Base-by-base conservation (phyloP, 1,140 invertebrate genomes). In the Theocolax elegans region DNA sequence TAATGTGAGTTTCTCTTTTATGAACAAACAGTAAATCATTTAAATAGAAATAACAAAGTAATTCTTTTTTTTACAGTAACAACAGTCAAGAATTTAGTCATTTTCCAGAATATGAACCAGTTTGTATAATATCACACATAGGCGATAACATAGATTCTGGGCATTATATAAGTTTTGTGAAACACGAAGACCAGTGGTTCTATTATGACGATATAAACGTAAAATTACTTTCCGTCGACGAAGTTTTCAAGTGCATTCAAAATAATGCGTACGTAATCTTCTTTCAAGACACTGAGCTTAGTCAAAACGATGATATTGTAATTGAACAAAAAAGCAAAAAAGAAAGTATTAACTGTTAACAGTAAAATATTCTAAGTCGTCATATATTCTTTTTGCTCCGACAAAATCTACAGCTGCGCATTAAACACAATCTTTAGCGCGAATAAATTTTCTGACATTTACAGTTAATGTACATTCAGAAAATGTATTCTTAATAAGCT, bases 121-220 rank as follows among this genome's bases (percentile, higher is more conserved):
- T 81, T 10, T 75, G 78, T 51, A 78, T 81, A 46, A 83, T 83
- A 58, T 78, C 80, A 15, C 81, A 83, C 38, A 80, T 82, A 15
- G 81, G 81, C 40, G 74, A 74, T 17, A 79, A 76, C 8, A 79
- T 83, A 72, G 79, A 83, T 56, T 83, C 79, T 60, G 81, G 81
- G 25, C 81, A 83, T 67, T 83, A 83, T 53, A 83, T 81, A 21
- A 82, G 79, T 58, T 83, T 81, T 60, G 76, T 81, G 6, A 78
- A 76, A 60, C 80, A 82, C 44, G 69, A 77, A 1, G 74, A 79
- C 12, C 72, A 78, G n/a, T 83, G 81, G 81, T 80, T 76, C 63
- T 78, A 82, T 44, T 83, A 80, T 62, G 82, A 83, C 44, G 81
- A 83, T 60, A 75, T 79, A 65, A 74, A 64, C 38, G 80, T 83